These are phyloP conservation scores for Nannoperca australis DNA, from an alignment of 2,797 vertebrate genomes.

Conservation along the genomic window DNA sequence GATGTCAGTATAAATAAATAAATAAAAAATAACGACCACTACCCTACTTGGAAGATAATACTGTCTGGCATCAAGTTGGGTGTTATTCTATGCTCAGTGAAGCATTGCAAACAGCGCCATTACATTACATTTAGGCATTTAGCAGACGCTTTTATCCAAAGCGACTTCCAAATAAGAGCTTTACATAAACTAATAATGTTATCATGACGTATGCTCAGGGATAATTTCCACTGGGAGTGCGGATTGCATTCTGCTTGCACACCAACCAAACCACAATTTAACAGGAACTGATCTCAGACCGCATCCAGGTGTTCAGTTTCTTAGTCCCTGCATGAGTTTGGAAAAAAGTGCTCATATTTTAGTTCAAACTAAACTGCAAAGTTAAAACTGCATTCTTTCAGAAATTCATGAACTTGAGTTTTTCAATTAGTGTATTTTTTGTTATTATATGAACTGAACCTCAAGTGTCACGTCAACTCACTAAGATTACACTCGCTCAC, in stretches of 20 bases:
- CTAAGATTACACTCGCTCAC: conserved; percentile 9
- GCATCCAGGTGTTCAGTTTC: background rate
- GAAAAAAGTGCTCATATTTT: background rate
- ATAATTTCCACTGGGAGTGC: background rate
- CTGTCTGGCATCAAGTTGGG: background rate
- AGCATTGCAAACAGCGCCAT: background rate
- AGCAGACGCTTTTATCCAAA: too few relatives aligned
- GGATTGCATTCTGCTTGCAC: background rate
- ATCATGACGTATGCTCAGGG: background rate
- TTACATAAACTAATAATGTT: background rate
- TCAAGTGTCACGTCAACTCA: conserved; percentile 5
- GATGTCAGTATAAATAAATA: background rate
- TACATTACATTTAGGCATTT: too few relatives aligned
- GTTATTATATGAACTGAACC: conserved; percentile 10
- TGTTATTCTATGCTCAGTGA: conserved; percentile 1
- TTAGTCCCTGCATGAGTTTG: background rate
- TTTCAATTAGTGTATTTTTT: background rate
- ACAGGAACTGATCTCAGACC: background rate
- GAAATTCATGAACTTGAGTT: background rate
- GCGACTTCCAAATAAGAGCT: too few relatives aligned
- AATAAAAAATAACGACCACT: background rate
- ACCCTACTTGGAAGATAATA: background rate
- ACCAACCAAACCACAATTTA: background rate
- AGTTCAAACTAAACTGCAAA: background rate
- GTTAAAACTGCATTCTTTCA: background rate